Evolutionary conservation across 2,888 invertebrate species (phyloP).

Genomic region (Odontocerum albicorne): DNA sequence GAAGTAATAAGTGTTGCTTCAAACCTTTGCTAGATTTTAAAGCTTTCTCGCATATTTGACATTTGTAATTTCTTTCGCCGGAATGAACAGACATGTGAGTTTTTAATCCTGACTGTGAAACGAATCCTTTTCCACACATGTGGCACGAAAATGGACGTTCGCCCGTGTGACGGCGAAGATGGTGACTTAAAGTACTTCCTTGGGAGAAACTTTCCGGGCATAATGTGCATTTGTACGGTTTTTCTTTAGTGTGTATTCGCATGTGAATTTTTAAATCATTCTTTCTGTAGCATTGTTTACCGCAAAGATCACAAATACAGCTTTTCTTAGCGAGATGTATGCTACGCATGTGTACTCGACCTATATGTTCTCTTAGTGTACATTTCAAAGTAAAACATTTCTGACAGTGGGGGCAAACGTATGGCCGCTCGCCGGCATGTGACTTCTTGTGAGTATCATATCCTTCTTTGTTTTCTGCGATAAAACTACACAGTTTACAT

Average conservation of each 20-base stretch:
- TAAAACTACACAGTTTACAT: no score
- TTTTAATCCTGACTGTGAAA: slow-evolving; percentile 4
- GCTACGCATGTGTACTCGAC: slow-evolving; percentile 3
- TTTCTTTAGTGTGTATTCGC: slow-evolving; percentile 50
- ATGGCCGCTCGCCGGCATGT: slow-evolving; percentile 28
- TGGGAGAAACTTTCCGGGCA: slow-evolving; percentile 48
- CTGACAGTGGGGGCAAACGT: slow-evolving; percentile 11
- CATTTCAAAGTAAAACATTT: slow-evolving; percentile 18
- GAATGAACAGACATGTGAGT: slow-evolving; percentile 21
- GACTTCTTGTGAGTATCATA: slow-evolving; percentile 23
- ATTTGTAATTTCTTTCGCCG: slow-evolving; percentile 23
- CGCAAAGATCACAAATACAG: slow-evolving; percentile 47
- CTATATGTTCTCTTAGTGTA: slow-evolving; percentile 21
- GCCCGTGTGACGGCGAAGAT: slow-evolving; percentile 43
- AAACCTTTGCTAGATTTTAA: slow-evolving; percentile 22
- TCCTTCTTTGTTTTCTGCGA: no score
- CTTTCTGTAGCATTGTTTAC: slow-evolving; percentile 48
- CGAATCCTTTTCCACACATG: slow-evolving; percentile 23
- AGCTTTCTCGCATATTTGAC: slow-evolving; percentile 26
- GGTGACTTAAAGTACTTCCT: slow-evolving; percentile 43
- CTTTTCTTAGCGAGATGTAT: neutral
- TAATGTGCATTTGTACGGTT: slow-evolving; percentile 47
- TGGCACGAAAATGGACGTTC: slow-evolving; percentile 25
- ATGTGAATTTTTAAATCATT: slow-evolving; percentile 47
- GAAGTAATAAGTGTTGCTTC: slow-evolving; percentile 38